These are phyloP conservation scores for Holcopasites calliopsidis DNA, from an alignment of 1,140 invertebrate species.

Conservation along the genomic window DNA sequence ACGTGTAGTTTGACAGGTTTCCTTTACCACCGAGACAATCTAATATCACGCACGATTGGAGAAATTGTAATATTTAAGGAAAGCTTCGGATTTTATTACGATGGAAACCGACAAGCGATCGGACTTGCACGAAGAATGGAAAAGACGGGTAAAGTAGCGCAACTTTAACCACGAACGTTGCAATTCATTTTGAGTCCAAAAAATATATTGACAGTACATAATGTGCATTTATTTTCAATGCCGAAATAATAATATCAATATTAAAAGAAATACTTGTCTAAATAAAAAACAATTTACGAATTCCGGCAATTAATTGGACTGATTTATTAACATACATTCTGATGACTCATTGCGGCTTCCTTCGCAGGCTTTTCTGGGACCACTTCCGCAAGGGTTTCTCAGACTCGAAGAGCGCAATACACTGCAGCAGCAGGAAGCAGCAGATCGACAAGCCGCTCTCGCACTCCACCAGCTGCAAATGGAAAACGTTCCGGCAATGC, in stretches of 20 bases:
- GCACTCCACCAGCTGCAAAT: slow-evolving; percentile 86
- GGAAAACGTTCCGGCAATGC: slow-evolving; percentile 81
- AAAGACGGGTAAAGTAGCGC: slow-evolving; percentile 72
- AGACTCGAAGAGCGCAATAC: slow-evolving; percentile 81
- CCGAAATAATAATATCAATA: background rate
- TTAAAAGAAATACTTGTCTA: background rate
- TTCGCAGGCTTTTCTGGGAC: slow-evolving; percentile 87
- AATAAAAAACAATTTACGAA: background rate
- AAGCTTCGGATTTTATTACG: background rate
- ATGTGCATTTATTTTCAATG: background rate
- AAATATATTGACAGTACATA: background rate
- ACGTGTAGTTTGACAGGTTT: slow-evolving; percentile 38
- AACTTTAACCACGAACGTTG: slow-evolving; percentile 21
- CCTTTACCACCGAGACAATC: background rate
- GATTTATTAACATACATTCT: background rate
- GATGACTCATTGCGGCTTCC: background rate
- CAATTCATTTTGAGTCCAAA: background rate
- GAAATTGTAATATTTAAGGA: background rate
- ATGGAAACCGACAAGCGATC: slow-evolving; percentile 69
- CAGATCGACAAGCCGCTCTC: slow-evolving; percentile 90
- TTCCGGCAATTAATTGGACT: too few species aligned
- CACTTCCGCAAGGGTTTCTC: slow-evolving; percentile 90
- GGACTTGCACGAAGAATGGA: slow-evolving; percentile 75
- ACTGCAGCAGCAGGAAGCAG: slow-evolving; percentile 85
- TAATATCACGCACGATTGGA: background rate